Percentiles rank a stretch among this genome's conserved stretches.
These are phyloP conservation scores for Calliphora vicina DNA, from an alignment of 1,140 invertebrate species.

Conservation along the genomic window DNA sequence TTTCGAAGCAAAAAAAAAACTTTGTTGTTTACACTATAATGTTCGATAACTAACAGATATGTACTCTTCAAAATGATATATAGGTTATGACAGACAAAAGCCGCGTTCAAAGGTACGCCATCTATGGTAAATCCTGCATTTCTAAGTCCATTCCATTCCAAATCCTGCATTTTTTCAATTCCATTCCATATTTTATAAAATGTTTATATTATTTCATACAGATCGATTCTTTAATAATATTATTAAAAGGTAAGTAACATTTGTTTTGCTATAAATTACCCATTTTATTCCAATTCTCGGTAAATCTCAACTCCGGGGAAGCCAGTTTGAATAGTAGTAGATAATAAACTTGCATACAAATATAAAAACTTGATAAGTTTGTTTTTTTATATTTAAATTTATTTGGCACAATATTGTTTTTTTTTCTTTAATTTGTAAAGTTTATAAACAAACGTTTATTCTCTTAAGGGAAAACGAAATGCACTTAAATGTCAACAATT, in stretches of 20 bases:
- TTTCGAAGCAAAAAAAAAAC: no score
- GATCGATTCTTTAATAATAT: no score
- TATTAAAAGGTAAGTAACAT: not conserved
- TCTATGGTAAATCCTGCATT: no score
- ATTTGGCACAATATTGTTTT: not conserved
- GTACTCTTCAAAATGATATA: no score
- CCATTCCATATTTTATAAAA: no score
- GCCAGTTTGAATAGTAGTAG: not conserved
- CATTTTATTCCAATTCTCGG: constrained; percentile 18
- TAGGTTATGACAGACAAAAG: no score
- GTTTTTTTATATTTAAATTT: not conserved
- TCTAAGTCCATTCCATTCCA: no score
- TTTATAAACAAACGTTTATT: not conserved
- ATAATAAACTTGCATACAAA: not conserved
- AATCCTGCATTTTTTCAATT: no score
- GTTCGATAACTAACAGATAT: no score
- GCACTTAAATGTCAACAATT: not conserved
- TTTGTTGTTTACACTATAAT: no score
- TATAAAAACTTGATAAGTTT: not conserved
- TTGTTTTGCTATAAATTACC: not conserved
- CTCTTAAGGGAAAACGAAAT: not conserved
- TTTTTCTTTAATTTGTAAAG: not conserved
- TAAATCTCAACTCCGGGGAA: not conserved
- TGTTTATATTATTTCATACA: no score
- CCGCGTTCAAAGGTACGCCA: no score